These are phyloP conservation scores for Scelioninae gen. 1 DNA, from an alignment of 2,888 invertebrate genomes.

Conservation along the genomic window DNA sequence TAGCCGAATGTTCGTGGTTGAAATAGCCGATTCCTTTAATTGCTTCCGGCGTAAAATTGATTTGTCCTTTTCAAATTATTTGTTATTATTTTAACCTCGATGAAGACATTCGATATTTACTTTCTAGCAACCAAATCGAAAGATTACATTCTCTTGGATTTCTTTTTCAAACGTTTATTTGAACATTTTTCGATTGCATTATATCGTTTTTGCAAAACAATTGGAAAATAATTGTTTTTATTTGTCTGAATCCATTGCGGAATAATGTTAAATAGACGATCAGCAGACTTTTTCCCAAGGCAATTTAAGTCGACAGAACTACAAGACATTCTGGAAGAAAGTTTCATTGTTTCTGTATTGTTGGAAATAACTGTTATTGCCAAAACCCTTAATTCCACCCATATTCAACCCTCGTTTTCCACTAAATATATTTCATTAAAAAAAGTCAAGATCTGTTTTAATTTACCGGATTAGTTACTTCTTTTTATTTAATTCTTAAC, in stretches of 20 bases:
- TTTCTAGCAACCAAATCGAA: conserved; percentile 6
- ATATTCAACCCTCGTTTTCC: conserved; percentile 40
- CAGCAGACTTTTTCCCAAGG: conserved; percentile 47
- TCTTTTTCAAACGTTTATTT: not conserved
- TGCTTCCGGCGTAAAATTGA: conserved; percentile 20
- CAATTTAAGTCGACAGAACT: conserved; percentile 54
- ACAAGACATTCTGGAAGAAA: conserved; percentile 49
- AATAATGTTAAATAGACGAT: conserved; percentile 49
- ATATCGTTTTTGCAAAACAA: not conserved
- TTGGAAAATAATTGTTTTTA: conserved; percentile 20
- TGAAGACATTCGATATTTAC: conserved; percentile 17
- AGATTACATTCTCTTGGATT: not conserved
- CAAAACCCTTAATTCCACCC: conserved; percentile 48
- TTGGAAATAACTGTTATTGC: conserved; percentile 55
- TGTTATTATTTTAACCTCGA: not conserved
- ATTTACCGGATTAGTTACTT: conserved; percentile 1
- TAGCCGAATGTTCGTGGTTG: conserved; percentile 18
- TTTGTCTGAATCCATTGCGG: conserved; percentile 18
- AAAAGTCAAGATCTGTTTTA: conserved; percentile 3
- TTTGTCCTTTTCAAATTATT: conserved; percentile 11
- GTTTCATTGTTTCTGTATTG: conserved; percentile 57
- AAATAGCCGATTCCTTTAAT: conserved; percentile 35
- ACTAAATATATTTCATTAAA: conserved; percentile 31
- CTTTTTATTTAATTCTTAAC: not conserved
- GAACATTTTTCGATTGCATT: not conserved